A percentile compares a stretch with the other conserved stretches of the same genome.
These are phyloP conservation scores for Galeopterus variegatus DNA, from an alignment of 2,113 vertebrate genomes.

Conservation along the genomic window DNA sequence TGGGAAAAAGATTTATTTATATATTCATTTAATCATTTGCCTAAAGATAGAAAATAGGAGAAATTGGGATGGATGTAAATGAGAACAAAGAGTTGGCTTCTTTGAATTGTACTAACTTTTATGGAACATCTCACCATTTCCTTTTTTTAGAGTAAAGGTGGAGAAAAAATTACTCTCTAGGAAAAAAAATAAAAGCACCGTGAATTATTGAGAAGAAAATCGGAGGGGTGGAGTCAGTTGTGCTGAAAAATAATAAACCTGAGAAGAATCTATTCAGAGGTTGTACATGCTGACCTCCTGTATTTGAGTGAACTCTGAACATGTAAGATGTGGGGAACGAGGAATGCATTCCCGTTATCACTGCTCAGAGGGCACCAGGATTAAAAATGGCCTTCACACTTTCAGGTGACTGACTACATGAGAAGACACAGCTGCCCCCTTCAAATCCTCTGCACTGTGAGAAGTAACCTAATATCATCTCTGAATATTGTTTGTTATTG, in stretches of 20 bases:
- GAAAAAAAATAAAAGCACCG: neutral
- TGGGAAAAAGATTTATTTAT: neutral
- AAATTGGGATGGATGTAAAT: neutral
- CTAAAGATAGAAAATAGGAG: neutral
- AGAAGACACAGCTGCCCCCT: too few species aligned
- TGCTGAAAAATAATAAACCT: neutral
- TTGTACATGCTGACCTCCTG: neutral
- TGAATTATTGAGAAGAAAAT: neutral
- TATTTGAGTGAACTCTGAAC: neutral
- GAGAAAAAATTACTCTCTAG: neutral
- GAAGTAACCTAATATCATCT: neutral
- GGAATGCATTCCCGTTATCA: neutral
- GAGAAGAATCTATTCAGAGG: neutral
- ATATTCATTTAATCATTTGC: neutral
- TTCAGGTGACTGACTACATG: neutral
- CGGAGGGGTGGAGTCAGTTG: neutral
- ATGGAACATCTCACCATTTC: neutral
- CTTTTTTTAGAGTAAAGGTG: neutral
- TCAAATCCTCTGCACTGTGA: neutral
- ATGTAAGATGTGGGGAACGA: accelerated
- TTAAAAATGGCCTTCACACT: neutral
- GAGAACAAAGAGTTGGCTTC: neutral
- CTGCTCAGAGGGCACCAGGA: accelerated
- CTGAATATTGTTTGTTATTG: neutral
- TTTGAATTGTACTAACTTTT: neutral